Conservation (phyloP, 2,797 vertebrate species). For the Gallinago stenura region DNA sequence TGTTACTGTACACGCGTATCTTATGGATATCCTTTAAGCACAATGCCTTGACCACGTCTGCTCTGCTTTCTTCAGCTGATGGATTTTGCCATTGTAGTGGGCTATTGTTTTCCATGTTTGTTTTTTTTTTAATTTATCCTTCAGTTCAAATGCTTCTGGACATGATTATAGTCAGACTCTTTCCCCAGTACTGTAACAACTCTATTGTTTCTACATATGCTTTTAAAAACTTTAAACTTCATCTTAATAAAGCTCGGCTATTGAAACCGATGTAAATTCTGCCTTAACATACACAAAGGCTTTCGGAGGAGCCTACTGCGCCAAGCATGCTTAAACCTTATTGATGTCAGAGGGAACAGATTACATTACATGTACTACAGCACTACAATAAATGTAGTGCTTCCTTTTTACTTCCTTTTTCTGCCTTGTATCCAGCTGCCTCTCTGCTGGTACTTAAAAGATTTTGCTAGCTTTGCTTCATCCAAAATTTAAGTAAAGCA, state of each 20-base stretch:
- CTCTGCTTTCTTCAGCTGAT: slow-evolving; percentile 54
- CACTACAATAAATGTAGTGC: not conserved
- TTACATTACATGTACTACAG: not conserved
- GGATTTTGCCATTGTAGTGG: not conserved
- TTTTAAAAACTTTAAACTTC: slow-evolving; percentile 17
- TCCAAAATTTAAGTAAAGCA: not conserved
- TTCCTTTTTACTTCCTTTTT: slow-evolving; percentile 5
- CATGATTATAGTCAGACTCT: not conserved
- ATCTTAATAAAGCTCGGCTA: not conserved
- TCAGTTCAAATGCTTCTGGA: slow-evolving; percentile 53
- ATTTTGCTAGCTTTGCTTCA: not conserved
- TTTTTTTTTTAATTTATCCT: slow-evolving; percentile 29
- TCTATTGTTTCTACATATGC: slow-evolving; percentile 14
- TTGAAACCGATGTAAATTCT: not conserved
- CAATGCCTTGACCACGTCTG: slow-evolving; percentile 65
- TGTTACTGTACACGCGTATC: slow-evolving; percentile 69
- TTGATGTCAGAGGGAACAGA: not conserved
- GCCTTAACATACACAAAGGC: not conserved
- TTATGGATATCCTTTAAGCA: slow-evolving; percentile 71
- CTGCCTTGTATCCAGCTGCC: not conserved
- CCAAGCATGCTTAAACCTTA: not conserved
- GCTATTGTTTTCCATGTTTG: slow-evolving; percentile 20
- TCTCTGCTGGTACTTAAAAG: not conserved
- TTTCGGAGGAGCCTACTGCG: not conserved
- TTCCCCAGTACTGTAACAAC: not conserved